phyloP scores from a whole-genome alignment of 2,888 invertebrate species.

The Chrysomela aeneicollis region DNA sequence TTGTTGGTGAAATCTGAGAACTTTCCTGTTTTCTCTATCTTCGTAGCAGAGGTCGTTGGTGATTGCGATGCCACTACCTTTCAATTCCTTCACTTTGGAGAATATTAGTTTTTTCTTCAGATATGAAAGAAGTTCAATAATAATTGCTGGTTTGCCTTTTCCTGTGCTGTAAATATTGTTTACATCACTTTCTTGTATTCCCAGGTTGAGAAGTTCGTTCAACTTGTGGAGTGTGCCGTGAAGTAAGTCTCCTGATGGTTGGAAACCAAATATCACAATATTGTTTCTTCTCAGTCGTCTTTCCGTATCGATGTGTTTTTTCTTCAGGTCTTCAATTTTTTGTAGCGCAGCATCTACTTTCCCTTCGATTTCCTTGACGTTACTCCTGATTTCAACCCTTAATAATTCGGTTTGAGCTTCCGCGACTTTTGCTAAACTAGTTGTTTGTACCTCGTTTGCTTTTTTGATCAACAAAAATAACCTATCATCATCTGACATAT shows the following conservation, averaged over 20 bases:
- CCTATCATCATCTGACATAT: no score
- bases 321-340: conserved; percentile 8
- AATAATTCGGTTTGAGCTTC: background rate
- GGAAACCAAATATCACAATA: conserved; percentile 7
- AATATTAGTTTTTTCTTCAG: background rate
- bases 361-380: background rate
- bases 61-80: background rate
- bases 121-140: background rate
- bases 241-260: background rate
- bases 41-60: conserved; percentile 11
- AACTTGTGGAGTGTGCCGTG: background rate
- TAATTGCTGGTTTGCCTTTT: conserved; percentile 6
- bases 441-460: no score
- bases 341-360: background rate
- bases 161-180: conserved; percentile 7
- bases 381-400: background rate
- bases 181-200: conserved; percentile 1
- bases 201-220: background rate
- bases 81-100: background rate
- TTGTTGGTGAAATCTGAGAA: conserved; percentile 8
- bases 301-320: background rate
- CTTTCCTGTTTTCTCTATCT: conserved; percentile 15
- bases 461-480: no score
- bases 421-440: no score
- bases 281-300: background rate